These are phyloP conservation scores for Ursus arctos DNA, from an alignment of 2,113 vertebrate species.

Conservation along the genomic window DNA sequence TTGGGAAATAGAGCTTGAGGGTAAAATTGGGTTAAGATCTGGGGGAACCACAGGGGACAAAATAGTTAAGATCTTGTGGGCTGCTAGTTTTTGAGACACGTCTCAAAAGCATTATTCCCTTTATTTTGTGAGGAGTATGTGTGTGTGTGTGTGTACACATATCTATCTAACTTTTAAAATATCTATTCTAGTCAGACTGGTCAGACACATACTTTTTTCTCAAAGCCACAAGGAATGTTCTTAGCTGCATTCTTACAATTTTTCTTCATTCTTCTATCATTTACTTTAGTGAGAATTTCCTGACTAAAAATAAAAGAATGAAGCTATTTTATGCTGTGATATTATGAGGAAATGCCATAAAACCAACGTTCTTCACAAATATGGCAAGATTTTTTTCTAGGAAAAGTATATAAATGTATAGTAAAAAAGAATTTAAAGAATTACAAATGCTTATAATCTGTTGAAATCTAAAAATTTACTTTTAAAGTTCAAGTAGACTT, in stretches of 20 bases:
- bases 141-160: rapidly evolving
- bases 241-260: background rate
- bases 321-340: background rate
- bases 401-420: background rate
- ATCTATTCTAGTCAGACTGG: background rate
- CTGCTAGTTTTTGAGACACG: background rate
- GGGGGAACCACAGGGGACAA: background rate
- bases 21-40: background rate
- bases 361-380: background rate
- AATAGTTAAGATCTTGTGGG: background rate
- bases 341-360: background rate
- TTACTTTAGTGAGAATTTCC: background rate
- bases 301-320: constrained; percentile 9
- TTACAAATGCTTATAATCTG: background rate
- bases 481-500: background rate
- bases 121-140: background rate
- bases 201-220: background rate
- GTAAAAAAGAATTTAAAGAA: background rate
- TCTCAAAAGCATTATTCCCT: background rate
- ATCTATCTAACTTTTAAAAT: background rate
- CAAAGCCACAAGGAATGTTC: background rate
- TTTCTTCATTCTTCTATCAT: constrained; percentile 19
- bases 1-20: background rate
- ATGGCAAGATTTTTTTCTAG: background rate
- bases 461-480: background rate